Base-by-base conservation (phyloP, 2,797 vertebrate species). In the Enteromius anoplus region DNA sequence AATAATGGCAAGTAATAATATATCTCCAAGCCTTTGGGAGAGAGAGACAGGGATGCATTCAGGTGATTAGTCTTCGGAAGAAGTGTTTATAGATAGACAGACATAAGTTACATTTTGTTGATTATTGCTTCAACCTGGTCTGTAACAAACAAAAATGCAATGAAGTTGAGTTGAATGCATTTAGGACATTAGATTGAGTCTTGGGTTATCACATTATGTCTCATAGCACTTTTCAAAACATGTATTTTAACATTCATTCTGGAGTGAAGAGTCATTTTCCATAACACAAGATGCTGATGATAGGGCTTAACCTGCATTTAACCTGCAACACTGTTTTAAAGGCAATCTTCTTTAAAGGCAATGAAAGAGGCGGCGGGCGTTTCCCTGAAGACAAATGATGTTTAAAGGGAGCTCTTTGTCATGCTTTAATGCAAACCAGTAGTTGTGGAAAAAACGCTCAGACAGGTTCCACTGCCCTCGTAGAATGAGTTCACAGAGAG, bases 341-440 rank as follows among this genome's bases (percentile, higher is more conserved):
- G 21, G 12, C 19, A 14, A 58, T 84, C 37, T 51, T 51, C 21
- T 32, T 32, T 34, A 78, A 78, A 73, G 12, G 6, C 64, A 64
- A 7, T 65, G 29, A 83, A 65, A 55, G 53, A 15, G 37, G 45
- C 26, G 10, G 62, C 34, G 40, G 34, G 53, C 60, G 10, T 84
- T 62, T 64, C 65, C 71, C 29, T 37, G n/a, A 80, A 81, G 78
- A 83, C 80, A 75, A 77, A 82, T 79, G 23, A 84, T 72, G 49
- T 80, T 79, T 71, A 75, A 85, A 65, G 71, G 71, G 51, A 76
- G 64, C 75, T 82, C 72, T 78, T 64, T 64, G 85, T 68, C 69
- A 82, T 80, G 86, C 69, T 71, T 34, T 83, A 89, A 87, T 78
- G 32, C 70, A 85, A 84, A 83, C 80, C 87, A 85, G 79, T 29